Evolutionary conservation across 1,140 invertebrate genomes (phyloP).

Genomic region (Hylyphantes graminicola): DNA sequence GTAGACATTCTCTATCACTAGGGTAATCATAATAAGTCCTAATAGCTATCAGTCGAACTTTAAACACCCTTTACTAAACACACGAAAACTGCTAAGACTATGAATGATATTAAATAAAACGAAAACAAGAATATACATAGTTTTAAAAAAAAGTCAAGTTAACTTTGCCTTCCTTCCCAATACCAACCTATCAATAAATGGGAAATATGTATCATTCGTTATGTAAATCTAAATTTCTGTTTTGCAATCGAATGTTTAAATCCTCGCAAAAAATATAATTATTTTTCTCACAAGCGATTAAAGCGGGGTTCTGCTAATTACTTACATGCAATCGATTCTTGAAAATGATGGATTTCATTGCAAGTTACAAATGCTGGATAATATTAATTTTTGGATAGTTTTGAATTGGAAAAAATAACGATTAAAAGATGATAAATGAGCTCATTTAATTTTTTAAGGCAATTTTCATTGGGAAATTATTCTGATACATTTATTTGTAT

Average conservation of each 20-base stretch:
- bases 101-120: too few species aligned
- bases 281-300: slow-evolving; percentile 12
- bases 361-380: slow-evolving; percentile 10
- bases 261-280: slow-evolving; percentile 6
- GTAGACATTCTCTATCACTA: too few species aligned
- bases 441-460: not conserved
- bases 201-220: too few species aligned
- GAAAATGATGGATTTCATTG: slow-evolving; percentile 36
- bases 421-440: slow-evolving; percentile 38
- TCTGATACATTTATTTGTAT: too few species aligned
- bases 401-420: slow-evolving; percentile 24
- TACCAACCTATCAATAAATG: too few species aligned
- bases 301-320: slow-evolving; percentile 44
- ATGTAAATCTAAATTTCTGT: slow-evolving; percentile 10
- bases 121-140: too few species aligned
- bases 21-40: too few species aligned
- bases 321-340: slow-evolving; percentile 24
- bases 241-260: not conserved
- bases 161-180: too few species aligned
- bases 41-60: too few species aligned
- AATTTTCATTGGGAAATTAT: not conserved
- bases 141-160: too few species aligned
- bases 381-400: slow-evolving; percentile 29
- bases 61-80: too few species aligned
- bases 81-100: too few species aligned